Evolutionary conservation across 2,888 invertebrate genomes (phyloP).

Genomic region (Sussaba pulchella): DNA sequence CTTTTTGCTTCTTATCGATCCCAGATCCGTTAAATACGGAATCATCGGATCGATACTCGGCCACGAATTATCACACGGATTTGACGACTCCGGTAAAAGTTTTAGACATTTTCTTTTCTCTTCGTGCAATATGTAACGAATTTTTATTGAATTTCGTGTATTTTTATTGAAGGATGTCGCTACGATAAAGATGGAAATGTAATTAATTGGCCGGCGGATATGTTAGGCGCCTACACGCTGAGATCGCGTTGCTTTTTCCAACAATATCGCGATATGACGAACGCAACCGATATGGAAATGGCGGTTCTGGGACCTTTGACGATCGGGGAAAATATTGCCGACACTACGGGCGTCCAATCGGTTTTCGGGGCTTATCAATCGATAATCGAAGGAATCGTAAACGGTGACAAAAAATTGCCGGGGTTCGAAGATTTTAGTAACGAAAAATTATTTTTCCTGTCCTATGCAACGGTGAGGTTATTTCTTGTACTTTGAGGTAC

Average conservation of each 20-base stretch:
- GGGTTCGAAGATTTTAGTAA: constrained; percentile 60
- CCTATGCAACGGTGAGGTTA: constrained; percentile 68
- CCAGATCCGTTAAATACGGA: constrained; percentile 70
- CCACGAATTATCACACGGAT: constrained; percentile 70
- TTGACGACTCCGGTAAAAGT: constrained; percentile 64
- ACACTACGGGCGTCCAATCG: constrained; percentile 63
- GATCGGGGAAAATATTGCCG: constrained; percentile 69
- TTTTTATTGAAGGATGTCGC: constrained; percentile 18
- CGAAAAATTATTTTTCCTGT: constrained; percentile 69
- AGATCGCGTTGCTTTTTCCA: constrained; percentile 63
- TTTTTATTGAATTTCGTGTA: not conserved
- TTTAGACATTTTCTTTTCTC: not conserved
- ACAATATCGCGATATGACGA: constrained; percentile 63
- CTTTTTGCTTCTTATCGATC: too few relatives aligned
- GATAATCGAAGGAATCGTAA: constrained; percentile 24
- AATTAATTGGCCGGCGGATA: constrained; percentile 17
- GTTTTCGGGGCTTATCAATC: constrained; percentile 62
- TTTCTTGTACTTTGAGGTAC: not conserved
- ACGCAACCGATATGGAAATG: constrained; percentile 44
- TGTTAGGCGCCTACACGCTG: constrained; percentile 38
- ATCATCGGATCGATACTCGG: constrained; percentile 67
- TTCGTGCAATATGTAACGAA: too few relatives aligned
- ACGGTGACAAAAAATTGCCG: constrained; percentile 56
- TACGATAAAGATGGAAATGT: constrained; percentile 62
- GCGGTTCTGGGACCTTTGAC: constrained; percentile 51